Evolutionary conservation across 2,113 vertebrate species (phyloP).

Genomic region (Sylvilagus bachmani): DNA sequence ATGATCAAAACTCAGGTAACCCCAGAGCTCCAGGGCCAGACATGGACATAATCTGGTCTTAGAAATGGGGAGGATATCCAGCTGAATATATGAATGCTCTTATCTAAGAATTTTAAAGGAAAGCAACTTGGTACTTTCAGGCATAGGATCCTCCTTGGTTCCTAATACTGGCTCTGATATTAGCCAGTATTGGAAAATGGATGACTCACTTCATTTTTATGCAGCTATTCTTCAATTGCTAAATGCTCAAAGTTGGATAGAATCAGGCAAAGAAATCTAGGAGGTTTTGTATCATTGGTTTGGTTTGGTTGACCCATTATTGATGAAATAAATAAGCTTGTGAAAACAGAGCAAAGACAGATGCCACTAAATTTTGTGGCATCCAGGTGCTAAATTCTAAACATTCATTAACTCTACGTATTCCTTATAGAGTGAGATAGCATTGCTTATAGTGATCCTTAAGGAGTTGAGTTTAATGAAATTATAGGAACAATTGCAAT

Average conservation of each 20-base stretch:
- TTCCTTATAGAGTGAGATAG: constrained; percentile 28
- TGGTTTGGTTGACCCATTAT: neutral
- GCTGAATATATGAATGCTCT: neutral
- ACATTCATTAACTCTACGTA: neutral
- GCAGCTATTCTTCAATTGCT: neutral
- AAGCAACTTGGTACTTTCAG: neutral
- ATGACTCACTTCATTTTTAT: neutral
- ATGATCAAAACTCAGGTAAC: constrained; percentile 26
- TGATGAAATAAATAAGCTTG: constrained; percentile 3
- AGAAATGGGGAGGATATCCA: neutral
- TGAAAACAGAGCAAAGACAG: neutral
- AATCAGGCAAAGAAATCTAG: neutral
- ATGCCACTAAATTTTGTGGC: neutral
- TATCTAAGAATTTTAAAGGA: constrained; percentile 20
- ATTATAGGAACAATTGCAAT: constrained; percentile 67
- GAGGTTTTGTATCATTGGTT: neutral
- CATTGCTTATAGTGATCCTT: constrained; percentile 20
- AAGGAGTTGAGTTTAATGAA: constrained; percentile 67
- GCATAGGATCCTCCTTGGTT: neutral
- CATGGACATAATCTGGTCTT: neutral
- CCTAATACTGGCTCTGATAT: neutral
- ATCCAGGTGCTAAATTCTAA: neutral
- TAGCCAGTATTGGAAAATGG: neutral
- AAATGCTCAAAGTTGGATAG: neutral
- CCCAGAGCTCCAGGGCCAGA: neutral